Base-by-base conservation (phyloP, 1,140 invertebrate genomes). In the Ceratosolen fusciceps region DNA sequence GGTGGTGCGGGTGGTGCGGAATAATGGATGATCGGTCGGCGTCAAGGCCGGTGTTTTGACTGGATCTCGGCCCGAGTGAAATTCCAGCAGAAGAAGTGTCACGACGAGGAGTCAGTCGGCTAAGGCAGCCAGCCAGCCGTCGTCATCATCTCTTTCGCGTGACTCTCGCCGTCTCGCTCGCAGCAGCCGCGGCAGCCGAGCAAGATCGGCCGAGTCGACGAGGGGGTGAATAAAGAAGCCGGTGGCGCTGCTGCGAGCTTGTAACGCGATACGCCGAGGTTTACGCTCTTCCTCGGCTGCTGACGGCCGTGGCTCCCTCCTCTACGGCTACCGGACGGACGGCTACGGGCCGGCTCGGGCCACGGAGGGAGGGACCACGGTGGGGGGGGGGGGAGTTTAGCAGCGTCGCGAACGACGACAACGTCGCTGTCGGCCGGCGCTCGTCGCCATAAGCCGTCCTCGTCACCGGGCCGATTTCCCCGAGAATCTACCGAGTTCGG, bases 251-350 rank as follows among this genome's bases (percentile, higher is more conserved):
- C 12, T 47, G 60, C 75, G 47, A 68, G 70, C 77, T 73, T 79
- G 77, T 73, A 79, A 79, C 70, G 77, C 77, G 77, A 79, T 79
- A 79, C 77, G 39, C 56, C 56, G 56, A 39, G 47, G 43, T 62
- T n/a, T 56, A 19, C 34, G 31, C 58, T 75, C 73, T 67, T 26
- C 34, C 68, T 2, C 12, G 37, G 37, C 37, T 16, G 37, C 31
- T 14, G 39, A n/a, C n/a, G 37, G 2, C n/a, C n/a, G n/a, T n/a
- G n/a, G n/a, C n/a, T n/a, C n/a, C n/a, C n/a, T n/a, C n/a, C n/a
- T n/a, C n/a, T n/a, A n/a, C n/a, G n/a, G n/a, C n/a, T n/a, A n/a
- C n/a, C n/a, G n/a, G n/a, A n/a, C n/a, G n/a, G n/a, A n/a, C n/a
- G n/a, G n/a, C n/a, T n/a, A n/a, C n/a, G 39, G 2, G n/a, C 21